phyloP scores from a whole-genome alignment of 2,113 vertebrate species.

The Anarrhichthys ocellatus region DNA sequence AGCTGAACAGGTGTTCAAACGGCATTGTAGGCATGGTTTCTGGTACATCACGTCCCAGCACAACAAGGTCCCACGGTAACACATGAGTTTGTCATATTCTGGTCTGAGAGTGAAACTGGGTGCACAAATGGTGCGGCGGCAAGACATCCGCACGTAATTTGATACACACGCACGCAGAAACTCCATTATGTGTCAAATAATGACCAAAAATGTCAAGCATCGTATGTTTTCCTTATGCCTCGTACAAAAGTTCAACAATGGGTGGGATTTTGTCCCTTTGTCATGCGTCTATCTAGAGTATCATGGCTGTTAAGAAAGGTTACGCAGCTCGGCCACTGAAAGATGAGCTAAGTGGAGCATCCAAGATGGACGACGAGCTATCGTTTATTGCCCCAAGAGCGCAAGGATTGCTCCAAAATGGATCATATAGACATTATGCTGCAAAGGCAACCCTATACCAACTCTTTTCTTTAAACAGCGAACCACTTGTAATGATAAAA shows the following conservation, averaged over 20 bases:
- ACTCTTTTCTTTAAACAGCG: conserved; percentile 45
- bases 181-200: conserved; percentile 47
- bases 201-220: conserved; percentile 48
- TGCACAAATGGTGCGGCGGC: not conserved
- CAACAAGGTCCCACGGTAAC: not conserved
- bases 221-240: conserved; percentile 44
- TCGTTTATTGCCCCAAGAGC: conserved; percentile 57
- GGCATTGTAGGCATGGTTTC: not conserved
- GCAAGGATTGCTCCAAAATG: conserved; percentile 45
- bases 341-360: conserved; percentile 69
- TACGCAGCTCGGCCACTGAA: conserved; percentile 57
- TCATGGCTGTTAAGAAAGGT: conserved; percentile 42
- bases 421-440: conserved; percentile 29
- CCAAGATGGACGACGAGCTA: conserved; percentile 48
- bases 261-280: conserved; percentile 57
- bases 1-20: not conserved
- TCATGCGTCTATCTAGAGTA: conserved; percentile 52
- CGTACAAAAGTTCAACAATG: conserved; percentile 61
- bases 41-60: not conserved
- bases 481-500: conserved; percentile 47
- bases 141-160: not conserved
- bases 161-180: conserved; percentile 22
- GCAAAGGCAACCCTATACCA: conserved; percentile 45
- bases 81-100: conserved; percentile 3
- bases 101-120: conserved; percentile 7